Evolutionary conservation across 2,113 vertebrate genomes (phyloP).

Genomic region (Leucopsar rothschildi): DNA sequence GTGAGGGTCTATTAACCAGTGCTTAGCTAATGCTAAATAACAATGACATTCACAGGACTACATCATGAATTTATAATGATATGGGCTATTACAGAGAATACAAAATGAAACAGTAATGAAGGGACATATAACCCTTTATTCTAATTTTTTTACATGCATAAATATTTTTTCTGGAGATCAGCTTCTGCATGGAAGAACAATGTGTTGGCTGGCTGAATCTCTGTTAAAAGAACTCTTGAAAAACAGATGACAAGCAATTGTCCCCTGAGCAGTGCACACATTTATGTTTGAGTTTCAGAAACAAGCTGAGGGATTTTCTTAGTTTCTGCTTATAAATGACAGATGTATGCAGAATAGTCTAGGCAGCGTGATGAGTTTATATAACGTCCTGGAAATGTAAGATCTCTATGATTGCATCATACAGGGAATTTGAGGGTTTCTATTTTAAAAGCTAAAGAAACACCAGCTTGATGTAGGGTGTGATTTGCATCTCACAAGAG

Average conservation of each 20-base stretch:
- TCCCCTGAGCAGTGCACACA: neutral
- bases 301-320: constrained; percentile 2
- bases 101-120: constrained; percentile 47
- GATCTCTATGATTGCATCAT: neutral
- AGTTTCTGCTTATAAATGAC: constrained; percentile 11
- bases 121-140: neutral
- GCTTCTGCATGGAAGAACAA: constrained; percentile 29
- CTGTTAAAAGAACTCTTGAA: neutral
- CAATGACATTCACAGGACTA: constrained; percentile 59
- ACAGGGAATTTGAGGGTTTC: neutral
- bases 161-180: constrained; percentile 18
- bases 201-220: neutral
- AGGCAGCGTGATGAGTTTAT: neutral
- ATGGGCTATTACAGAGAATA: constrained; percentile 48
- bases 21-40: constrained; percentile 61
- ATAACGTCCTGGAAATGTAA: neutral
- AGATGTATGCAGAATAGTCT: neutral
- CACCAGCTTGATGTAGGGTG: neutral
- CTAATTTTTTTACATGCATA: neutral
- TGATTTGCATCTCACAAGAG: neutral
- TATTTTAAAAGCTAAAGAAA: neutral
- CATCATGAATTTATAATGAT: constrained; percentile 68
- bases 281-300: constrained; percentile 5
- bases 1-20: constrained; percentile 9
- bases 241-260: constrained; percentile 24